Evolutionary conservation across 2,888 invertebrate species (phyloP), one percentile per base, ranked within the genome.

Genomic region (Apotomis betuletana): DNA sequence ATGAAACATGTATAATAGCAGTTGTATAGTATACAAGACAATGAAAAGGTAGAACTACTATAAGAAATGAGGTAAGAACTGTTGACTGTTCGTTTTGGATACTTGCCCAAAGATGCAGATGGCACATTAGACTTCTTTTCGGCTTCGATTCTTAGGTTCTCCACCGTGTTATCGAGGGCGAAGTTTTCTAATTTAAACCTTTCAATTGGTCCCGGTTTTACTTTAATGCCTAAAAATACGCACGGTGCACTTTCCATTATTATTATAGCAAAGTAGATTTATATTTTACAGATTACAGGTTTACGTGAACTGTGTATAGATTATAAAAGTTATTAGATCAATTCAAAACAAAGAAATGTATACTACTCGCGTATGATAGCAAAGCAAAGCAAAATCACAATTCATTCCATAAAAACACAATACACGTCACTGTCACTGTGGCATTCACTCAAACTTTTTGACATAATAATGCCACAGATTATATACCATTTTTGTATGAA

Each of bases 131-230:
- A 85, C 82, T 93, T 94, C 78, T 91, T 92, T 71, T 94, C 94
- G 74, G 95, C 94, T 83, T 94, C 94, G 70, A 82, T 85, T 88
- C 94, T 95, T 3, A 96, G 85, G 62, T 86, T 84, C 72, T 94
- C 93, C 0, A 96, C 95, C 80, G 95, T 95, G 49, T 92, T 93
- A 62, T 95, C 94, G 36, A 96, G 87, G 72, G 94, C 91, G 69
- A 95, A 91, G 82, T 95, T 94, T 74, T 94, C 95, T 58, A 96
- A 76, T 78, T 90, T 92, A 74, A 83, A 81, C 0, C 91, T 85
- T 75, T 92, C 90, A 73, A 93, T 89, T 0, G 91, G 92, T 2
- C 93, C 93, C 52, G 92, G 90, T 77, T 91, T 92, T 61, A 92
- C 88, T 84, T 92, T 92, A 38, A 93, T 86, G 2, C 92, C 92